These are phyloP conservation scores for Trisateles emortualis DNA, from an alignment of 2,888 invertebrate species.

Conservation along the genomic window DNA sequence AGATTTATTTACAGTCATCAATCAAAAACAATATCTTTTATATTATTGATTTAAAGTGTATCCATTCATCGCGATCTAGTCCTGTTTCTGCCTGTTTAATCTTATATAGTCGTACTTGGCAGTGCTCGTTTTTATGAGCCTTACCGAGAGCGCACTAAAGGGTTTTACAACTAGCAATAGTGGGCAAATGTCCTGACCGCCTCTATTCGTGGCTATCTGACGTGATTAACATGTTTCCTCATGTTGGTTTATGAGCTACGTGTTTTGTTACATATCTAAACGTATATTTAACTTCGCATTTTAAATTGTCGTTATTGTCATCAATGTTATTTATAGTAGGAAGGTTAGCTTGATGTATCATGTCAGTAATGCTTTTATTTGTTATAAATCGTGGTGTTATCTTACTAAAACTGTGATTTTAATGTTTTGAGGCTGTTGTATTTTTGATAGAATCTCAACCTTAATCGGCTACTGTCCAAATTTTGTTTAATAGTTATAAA, in stretches of 20 bases:
- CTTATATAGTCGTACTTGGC: slow-evolving; percentile 38
- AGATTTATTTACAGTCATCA: no score
- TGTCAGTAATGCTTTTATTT: slow-evolving; percentile 15
- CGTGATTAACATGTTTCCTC: slow-evolving; percentile 51
- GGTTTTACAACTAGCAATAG: slow-evolving; percentile 59
- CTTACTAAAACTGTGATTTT: not conserved
- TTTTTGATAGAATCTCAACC: no score
- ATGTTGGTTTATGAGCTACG: slow-evolving; percentile 22
- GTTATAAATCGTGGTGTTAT: slow-evolving; percentile 16
- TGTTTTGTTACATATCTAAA: slow-evolving; percentile 28
- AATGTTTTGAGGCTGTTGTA: no score
- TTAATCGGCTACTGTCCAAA: no score
- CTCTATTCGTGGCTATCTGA: slow-evolving; percentile 41
- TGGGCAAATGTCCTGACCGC: slow-evolving; percentile 36
- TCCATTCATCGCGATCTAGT: slow-evolving; percentile 30
- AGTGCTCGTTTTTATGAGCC: slow-evolving; percentile 58
- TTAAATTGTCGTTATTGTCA: not conserved
- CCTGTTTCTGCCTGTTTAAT: slow-evolving; percentile 35
- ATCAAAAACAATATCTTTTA: not conserved
- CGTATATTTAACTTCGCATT: not conserved
- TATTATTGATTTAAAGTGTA: slow-evolving; percentile 4
- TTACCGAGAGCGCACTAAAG: slow-evolving; percentile 70
- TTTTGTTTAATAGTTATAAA: no score
- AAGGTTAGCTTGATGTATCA: slow-evolving; percentile 9
- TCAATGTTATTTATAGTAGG: not conserved